Conservation (phyloP, 2,113 vertebrate species). For the Reinhardtius hippoglossoides region DNA sequence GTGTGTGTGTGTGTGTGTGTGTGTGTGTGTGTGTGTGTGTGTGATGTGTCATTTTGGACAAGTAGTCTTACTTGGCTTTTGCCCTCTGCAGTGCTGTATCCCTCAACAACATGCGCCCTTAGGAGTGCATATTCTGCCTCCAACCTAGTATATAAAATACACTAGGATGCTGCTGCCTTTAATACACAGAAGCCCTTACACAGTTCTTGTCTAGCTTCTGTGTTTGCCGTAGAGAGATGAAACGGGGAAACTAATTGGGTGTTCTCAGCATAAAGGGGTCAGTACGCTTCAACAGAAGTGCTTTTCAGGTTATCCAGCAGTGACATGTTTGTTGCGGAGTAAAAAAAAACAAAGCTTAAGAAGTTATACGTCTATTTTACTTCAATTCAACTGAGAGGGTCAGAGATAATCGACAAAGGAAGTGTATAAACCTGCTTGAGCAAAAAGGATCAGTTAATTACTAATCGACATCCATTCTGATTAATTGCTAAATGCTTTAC, state of each 20-base stretch:
- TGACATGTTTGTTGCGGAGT: not conserved
- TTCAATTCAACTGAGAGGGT: too few species aligned
- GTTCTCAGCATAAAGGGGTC: not conserved
- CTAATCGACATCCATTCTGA: too few species aligned
- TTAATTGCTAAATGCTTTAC: too few species aligned
- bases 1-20: not conserved
- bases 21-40: not conserved
- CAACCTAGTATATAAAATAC: not conserved
- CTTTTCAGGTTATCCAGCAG: not conserved
- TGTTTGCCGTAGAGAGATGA: not conserved
- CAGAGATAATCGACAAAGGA: too few species aligned
- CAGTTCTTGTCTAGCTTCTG: not conserved
- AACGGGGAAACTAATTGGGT: not conserved
- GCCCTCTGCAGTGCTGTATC: constrained; percentile 1
- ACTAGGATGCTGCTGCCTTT: not conserved
- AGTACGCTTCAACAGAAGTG: not conserved
- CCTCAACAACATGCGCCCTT: not conserved
- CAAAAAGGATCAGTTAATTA: too few species aligned
- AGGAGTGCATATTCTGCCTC: not conserved
- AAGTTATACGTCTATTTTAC: not conserved
- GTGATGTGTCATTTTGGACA: not conserved
- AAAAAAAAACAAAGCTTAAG: not conserved
- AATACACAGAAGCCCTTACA: not conserved
- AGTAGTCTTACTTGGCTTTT: not conserved
- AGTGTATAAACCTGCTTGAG: too few species aligned